These are phyloP conservation scores for Brachionus rotundiformis DNA, from an alignment of 1,140 invertebrate genomes.

Conservation along the genomic window DNA sequence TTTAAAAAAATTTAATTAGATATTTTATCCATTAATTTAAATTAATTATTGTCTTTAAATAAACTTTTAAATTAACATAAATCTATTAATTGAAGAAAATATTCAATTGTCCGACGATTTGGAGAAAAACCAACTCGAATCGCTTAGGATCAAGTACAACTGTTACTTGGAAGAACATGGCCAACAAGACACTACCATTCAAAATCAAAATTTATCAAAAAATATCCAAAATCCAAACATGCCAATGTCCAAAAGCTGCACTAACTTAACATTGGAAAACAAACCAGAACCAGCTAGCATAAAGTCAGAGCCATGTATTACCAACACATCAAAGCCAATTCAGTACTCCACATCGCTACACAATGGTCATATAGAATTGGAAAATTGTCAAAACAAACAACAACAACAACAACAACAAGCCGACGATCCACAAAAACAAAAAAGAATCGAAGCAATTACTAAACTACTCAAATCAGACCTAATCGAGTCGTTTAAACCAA, in stretches of 20 bases:
- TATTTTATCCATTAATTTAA: no score
- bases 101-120: neutral
- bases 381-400: neutral
- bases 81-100: neutral
- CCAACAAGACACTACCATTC: neutral
- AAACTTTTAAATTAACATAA: no score
- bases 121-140: neutral
- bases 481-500: slow-evolving; percentile 24
- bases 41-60: no score
- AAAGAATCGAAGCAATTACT: slow-evolving; percentile 45
- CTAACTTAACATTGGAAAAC: neutral
- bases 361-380: no score
- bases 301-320: neutral
- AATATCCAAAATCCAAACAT: neutral
- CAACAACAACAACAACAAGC: neutral
- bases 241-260: neutral
- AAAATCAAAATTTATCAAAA: neutral
- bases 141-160: neutral
- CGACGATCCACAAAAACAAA: slow-evolving; percentile 30
- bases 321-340: neutral
- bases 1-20: no score
- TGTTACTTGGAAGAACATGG: neutral
- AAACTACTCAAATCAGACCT: slow-evolving; percentile 31
- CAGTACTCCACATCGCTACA: no score
- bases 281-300: neutral